phyloP scores from a whole-genome alignment of 2,888 invertebrate genomes.

The Nasonovia ribisnigri region DNA sequence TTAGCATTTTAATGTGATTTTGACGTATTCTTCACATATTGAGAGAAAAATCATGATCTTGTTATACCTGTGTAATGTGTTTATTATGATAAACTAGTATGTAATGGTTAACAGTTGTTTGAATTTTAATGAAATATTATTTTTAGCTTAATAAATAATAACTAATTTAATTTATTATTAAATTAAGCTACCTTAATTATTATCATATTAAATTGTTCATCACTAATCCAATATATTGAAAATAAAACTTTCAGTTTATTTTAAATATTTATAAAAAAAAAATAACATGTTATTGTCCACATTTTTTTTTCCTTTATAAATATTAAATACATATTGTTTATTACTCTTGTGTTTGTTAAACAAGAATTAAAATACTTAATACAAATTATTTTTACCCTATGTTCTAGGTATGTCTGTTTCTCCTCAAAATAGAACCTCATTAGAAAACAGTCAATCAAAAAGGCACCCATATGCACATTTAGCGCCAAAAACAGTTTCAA shows the following conservation, averaged over 20 bases:
- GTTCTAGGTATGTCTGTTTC: constrained; percentile 59
- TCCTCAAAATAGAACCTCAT: constrained; percentile 62
- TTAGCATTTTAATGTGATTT: background rate
- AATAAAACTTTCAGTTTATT: background rate
- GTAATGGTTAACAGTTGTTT: too few species aligned
- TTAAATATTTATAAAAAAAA: background rate
- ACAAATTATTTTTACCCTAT: background rate
- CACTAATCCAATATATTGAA: background rate
- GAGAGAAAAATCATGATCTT: too few species aligned
- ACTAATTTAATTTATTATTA: background rate
- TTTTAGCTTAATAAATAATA: background rate
- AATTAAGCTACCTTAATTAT: background rate
- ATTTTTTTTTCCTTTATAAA: background rate
- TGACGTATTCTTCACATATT: background rate
- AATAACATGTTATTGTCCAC: background rate
- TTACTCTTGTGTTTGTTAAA: background rate
- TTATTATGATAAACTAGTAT: too few species aligned
- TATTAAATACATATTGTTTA: background rate
- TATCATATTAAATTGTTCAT: background rate
- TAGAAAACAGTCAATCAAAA: constrained; percentile 60
- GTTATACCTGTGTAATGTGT: too few species aligned
- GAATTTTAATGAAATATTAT: too few species aligned
- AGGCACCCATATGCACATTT: constrained; percentile 52
- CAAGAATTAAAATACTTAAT: background rate
- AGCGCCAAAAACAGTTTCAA: constrained; percentile 51